A percentile compares a stretch with the other conserved stretches of the same genome.
Conservation (phyloP, 2,113 vertebrate species). For the Rhinichthys klamathensis region DNA sequence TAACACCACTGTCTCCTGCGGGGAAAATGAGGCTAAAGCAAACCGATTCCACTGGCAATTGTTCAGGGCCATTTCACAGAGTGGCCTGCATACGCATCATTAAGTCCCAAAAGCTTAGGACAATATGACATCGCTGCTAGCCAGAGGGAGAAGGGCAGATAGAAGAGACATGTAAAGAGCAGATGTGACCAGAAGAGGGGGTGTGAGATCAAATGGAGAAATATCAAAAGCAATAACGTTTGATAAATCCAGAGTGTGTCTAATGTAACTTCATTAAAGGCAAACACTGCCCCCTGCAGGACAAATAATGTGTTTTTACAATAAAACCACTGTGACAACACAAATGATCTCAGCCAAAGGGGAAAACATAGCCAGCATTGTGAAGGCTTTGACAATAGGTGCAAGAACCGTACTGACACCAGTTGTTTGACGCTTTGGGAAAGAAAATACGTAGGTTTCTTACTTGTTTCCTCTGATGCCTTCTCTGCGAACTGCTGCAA, state of each 20-base stretch:
- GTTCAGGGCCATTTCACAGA: conserved; percentile 40
- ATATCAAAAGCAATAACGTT: background rate
- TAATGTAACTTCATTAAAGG: background rate
- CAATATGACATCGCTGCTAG: conserved; percentile 17
- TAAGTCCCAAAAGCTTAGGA: conserved; percentile 17
- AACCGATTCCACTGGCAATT: conserved; percentile 22
- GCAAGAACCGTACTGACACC: background rate
- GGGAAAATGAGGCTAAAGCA: conserved; percentile 45
- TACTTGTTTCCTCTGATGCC: conserved; percentile 94
- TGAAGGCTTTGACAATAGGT: conserved; percentile 3
- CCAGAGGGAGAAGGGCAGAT: background rate
- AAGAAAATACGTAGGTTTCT: conserved; percentile 44
- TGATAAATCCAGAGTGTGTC: background rate
- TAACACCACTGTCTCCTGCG: conserved; percentile 22
- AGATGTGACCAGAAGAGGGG: conserved; percentile 15
- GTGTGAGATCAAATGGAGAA: background rate
- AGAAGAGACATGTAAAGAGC: background rate
- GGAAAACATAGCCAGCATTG: background rate
- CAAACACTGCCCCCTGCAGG: background rate
- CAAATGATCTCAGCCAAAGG: background rate
- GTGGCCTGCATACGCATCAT: conserved; percentile 2
- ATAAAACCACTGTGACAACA: background rate
- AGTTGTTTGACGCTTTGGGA: background rate
- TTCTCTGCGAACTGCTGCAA: conserved; percentile 90
- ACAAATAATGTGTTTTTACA: background rate